Conservation (phyloP, 2,113 vertebrate species). For the Cryptotis parvus region DNA sequence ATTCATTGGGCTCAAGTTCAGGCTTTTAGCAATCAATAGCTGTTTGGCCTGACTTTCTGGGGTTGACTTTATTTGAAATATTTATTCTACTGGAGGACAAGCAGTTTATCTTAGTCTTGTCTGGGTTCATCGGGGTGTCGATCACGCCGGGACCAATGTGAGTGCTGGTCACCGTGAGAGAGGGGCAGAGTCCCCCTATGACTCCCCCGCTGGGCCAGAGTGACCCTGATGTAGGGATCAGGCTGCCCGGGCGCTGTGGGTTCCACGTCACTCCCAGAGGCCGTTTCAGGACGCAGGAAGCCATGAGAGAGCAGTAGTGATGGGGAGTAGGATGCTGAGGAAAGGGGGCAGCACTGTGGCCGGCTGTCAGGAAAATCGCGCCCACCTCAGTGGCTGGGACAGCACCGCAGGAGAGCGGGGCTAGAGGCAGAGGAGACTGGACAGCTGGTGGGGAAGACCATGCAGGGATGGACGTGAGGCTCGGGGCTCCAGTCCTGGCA, state of each 20-base stretch:
- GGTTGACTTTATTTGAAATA: slow-evolving; percentile 90
- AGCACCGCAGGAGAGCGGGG: fast-evolving
- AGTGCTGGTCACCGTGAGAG: slow-evolving; percentile 27
- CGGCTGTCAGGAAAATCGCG: neutral
- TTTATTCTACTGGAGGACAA: slow-evolving; percentile 89
- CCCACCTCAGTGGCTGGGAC: neutral
- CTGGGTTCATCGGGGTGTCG: slow-evolving; percentile 81
- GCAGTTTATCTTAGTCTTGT: slow-evolving; percentile 89
- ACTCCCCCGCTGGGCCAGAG: neutral
- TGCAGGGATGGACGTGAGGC: neutral
- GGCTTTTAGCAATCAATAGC: slow-evolving; percentile 89
- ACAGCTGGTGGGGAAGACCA: neutral
- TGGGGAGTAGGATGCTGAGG: neutral
- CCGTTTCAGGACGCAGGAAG: neutral
- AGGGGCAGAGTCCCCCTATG: neutral
- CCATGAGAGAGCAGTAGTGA: neutral
- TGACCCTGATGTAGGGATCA: neutral
- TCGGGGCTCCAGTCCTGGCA: no score
- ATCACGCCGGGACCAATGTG: slow-evolving; percentile 77
- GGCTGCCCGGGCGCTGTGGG: no score
- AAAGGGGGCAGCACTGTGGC: neutral
- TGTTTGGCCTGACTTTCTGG: slow-evolving; percentile 86
- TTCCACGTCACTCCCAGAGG: neutral
- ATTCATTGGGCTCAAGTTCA: slow-evolving; percentile 88
- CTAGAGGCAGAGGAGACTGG: neutral